phyloP scores from a whole-genome alignment of 2,113 vertebrate species.

The mouse (Mus musculus) region DNA sequence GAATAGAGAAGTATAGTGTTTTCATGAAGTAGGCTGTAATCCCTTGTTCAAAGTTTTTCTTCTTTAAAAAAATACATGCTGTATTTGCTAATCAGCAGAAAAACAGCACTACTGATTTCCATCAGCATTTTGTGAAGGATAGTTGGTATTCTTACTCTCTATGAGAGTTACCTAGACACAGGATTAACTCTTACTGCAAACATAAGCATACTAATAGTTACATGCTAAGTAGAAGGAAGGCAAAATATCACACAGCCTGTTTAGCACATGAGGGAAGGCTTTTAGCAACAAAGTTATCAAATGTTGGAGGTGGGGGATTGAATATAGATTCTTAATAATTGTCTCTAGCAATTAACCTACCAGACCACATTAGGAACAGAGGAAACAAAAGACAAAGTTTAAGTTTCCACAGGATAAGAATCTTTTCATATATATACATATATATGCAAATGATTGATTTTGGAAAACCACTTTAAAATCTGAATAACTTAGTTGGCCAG shows the following conservation, averaged over 20 bases:
- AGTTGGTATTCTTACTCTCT: not conserved
- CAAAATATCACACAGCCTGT: not conserved
- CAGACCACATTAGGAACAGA: slow-evolving; percentile 21
- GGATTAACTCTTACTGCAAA: not conserved
- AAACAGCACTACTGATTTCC: not conserved
- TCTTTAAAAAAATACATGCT: not conserved
- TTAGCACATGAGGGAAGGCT: not conserved
- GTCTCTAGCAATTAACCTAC: not conserved
- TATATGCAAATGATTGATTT: not conserved
- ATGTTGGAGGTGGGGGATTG: not conserved
- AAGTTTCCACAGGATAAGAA: slow-evolving; percentile 61
- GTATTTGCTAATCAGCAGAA: not conserved
- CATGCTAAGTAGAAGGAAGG: slow-evolving; percentile 52
- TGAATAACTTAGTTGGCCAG: not conserved
- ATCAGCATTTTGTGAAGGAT: slow-evolving; percentile 9
- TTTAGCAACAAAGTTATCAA: slow-evolving; percentile 44
- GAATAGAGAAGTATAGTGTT: not conserved
- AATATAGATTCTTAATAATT: slow-evolving; percentile 1
- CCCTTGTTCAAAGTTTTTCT: slow-evolving; percentile 14
- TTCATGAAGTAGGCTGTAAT: not conserved
- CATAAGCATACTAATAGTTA: slow-evolving; percentile 9
- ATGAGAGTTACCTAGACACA: not conserved
- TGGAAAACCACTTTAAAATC: not conserved
- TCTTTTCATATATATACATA: not conserved
- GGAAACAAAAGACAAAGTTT: not conserved